Percentiles rank a stretch among this genome's conserved stretches.
Conservation (phyloP, 2,113 vertebrate genomes). For the Petromus typicus region DNA sequence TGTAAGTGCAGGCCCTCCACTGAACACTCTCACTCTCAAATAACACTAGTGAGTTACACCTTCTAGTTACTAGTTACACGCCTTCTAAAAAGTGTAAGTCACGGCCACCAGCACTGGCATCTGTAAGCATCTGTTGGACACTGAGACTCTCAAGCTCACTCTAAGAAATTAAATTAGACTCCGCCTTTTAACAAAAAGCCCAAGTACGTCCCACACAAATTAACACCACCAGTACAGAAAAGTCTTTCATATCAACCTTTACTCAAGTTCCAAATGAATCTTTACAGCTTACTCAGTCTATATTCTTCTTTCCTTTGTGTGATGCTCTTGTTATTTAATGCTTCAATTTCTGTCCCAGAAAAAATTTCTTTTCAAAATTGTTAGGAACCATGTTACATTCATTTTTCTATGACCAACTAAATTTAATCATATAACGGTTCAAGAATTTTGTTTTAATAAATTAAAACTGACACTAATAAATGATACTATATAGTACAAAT, state of each 20-base stretch:
- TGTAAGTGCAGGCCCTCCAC: background rate
- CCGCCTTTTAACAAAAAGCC: background rate
- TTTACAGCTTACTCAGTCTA: background rate
- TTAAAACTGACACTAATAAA: constrained; percentile 37
- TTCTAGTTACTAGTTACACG: too few species aligned
- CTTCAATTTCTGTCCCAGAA: background rate
- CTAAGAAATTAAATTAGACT: background rate
- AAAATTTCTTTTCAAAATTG: background rate
- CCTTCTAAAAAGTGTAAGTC: background rate
- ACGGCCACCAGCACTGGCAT: background rate
- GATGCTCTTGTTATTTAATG: background rate
- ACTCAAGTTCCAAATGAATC: background rate
- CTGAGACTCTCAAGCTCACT: background rate
- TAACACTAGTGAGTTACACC: background rate
- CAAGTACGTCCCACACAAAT: background rate
- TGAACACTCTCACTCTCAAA: background rate
- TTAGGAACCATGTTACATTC: background rate
- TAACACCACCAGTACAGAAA: background rate
- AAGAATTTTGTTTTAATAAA: constrained; percentile 38
- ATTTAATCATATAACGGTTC: background rate
- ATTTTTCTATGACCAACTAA: background rate
- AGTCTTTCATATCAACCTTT: background rate
- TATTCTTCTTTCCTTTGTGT: background rate
- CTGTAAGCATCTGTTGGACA: background rate
- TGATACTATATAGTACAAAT: background rate